phyloP scores from a whole-genome alignment of 2,888 invertebrate species.

The Tenthredo livida region DNA sequence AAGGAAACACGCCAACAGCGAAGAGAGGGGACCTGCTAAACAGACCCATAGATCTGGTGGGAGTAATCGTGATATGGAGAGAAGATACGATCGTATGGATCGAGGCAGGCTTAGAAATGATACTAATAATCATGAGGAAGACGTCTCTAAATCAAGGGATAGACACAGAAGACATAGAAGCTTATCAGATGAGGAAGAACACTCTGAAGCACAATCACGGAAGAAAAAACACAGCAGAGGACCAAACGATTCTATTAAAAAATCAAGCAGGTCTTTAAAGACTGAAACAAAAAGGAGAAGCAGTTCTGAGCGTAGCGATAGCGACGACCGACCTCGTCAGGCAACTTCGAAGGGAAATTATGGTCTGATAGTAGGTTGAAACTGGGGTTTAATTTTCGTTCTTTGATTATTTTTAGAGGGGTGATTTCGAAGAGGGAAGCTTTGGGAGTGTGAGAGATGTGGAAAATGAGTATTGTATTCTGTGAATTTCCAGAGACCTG shows the following conservation, averaged over 20 bases:
- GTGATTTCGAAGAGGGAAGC: not conserved
- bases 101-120: conserved; percentile 8
- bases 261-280: not conserved
- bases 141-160: conserved; percentile 11
- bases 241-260: conserved; percentile 10
- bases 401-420: not conserved
- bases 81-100: not conserved
- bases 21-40: conserved; percentile 57
- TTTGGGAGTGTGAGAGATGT: not conserved
- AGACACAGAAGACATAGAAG: conserved; percentile 26
- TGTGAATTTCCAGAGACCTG: conserved; percentile 65
- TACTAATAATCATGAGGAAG: conserved; percentile 49
- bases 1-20: conserved; percentile 52
- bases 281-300: not conserved
- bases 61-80: not conserved
- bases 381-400: not conserved
- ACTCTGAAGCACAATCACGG: not conserved
- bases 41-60: not conserved
- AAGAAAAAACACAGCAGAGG: conserved; percentile 1
- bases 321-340: conserved; percentile 77
- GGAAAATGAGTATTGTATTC: not conserved
- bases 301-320: conserved; percentile 71
- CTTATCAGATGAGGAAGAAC: conserved; percentile 51
- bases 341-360: conserved; percentile 80
- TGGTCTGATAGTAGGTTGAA: conserved; percentile 34